Evolutionary conservation across 2,113 vertebrate species (phyloP), one percentile per base, ranked within the genome.

Genomic region (Natator depressus): DNA sequence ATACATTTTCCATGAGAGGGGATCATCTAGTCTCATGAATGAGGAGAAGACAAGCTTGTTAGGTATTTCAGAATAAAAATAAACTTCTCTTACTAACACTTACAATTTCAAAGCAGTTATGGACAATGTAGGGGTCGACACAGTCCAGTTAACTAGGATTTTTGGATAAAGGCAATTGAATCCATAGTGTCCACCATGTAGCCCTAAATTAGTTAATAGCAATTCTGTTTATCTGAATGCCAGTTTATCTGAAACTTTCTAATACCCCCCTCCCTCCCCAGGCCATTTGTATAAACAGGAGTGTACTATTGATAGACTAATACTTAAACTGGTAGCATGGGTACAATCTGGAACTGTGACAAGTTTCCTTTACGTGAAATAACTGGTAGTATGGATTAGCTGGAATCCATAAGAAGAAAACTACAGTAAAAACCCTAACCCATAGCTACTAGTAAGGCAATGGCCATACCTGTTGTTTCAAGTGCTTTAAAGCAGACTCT

Each of bases 381-480:
- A 3, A 82, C 31, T 19, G 57, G 25, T 79, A 51, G n/a, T 51
- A 76, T 19, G 14, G 8, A 88, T 27, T 38, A 6, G 1, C 35
- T 53, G 0, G 1, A 55, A 88, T n/a, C 57, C 82, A 75, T 27
- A 85, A 50, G n/a, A 27, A 89, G 19, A 85, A 87, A 69, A 55
- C 22, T 87, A 24, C 1, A 0, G 2, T 79, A 82, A 89, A 93
- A n/a, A 13, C 27, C 59, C 49, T 49, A 49, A 49, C 19, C 75
- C 8, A 8, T 0, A 80, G 49, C 59, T 76, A 46, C 5, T 54
- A 85, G 50, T 53, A 86, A 91, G 79, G 62, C 55, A 35, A 10
- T 11, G 24, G 87, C 79, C 89, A 75, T 97, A 99, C 99, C 99
- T 99, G 99, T 91, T 99, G 99, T 89, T 99, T 99, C 90, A 99